phyloP scores from a whole-genome alignment of 1,140 invertebrate species.

The Saccostrea glomerata region DNA sequence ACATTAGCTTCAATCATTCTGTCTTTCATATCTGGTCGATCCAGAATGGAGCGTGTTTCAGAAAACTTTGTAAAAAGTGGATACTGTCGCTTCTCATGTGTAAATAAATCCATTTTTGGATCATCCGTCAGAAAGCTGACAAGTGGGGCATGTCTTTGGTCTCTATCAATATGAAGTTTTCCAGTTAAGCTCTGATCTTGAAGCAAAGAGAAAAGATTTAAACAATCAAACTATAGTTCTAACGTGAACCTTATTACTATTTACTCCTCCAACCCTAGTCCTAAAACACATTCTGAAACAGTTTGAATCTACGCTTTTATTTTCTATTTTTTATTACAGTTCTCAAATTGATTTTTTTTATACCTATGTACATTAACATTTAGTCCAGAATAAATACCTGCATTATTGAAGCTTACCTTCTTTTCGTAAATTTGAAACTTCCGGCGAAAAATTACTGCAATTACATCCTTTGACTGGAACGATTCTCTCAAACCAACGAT shows the following conservation, averaged over 20 bases:
- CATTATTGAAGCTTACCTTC: not conserved
- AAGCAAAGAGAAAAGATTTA: not conserved
- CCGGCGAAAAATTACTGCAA: not conserved
- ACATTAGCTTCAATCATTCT: not conserved
- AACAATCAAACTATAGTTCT: not conserved
- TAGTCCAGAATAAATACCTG: too few relatives aligned
- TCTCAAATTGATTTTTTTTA: not conserved
- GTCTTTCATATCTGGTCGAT: not conserved
- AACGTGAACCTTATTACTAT: not conserved
- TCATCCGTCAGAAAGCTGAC: not conserved
- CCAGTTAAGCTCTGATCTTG: not conserved
- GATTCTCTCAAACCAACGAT: not conserved
- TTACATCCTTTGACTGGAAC: conserved; percentile 21
- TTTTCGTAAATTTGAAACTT: not conserved
- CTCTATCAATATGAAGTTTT: not conserved
- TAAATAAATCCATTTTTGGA: not conserved
- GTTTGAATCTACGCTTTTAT: not conserved
- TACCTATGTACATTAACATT: not conserved
- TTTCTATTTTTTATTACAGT: not conserved
- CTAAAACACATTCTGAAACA: too few relatives aligned
- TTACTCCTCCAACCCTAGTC: not conserved
- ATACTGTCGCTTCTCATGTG: not conserved
- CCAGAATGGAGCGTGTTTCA: not conserved
- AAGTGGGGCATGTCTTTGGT: not conserved
- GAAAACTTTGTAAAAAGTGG: not conserved